A percentile compares a stretch with the other conserved stretches of the same genome.
phyloP scores from a whole-genome alignment of 2,888 invertebrate species.

The Eudasyphora cyanicolor region DNA sequence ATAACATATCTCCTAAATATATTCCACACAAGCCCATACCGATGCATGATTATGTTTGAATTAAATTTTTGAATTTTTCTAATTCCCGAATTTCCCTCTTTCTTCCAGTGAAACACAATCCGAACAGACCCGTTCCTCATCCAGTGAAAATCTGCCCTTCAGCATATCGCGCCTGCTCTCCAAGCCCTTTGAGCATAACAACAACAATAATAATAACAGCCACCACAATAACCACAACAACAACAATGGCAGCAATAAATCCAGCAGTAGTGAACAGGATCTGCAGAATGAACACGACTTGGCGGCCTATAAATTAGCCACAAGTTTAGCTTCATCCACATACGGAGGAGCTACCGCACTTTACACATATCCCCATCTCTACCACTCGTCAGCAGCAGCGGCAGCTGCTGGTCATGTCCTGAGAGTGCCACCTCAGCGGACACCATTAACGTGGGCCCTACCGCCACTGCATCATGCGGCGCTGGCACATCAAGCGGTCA shows the following conservation, averaged over 20 bases:
- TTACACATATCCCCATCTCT: slow-evolving; percentile 79
- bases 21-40: too few species aligned
- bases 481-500: slow-evolving; percentile 90
- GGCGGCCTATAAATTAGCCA: slow-evolving; percentile 79
- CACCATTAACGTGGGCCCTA: slow-evolving; percentile 80
- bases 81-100: slow-evolving; percentile 63
- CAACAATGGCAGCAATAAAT: slow-evolving; percentile 67
- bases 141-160: slow-evolving; percentile 84
- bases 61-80: neutral
- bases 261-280: slow-evolving; percentile 77
- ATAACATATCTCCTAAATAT: too few species aligned
- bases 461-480: slow-evolving; percentile 83
- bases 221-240: slow-evolving; percentile 74
- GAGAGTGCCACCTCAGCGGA: slow-evolving; percentile 88
- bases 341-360: slow-evolving; percentile 77
- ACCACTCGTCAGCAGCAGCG: slow-evolving; percentile 79
- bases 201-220: slow-evolving; percentile 70
- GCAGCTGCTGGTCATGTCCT: slow-evolving; percentile 85
- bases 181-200: slow-evolving; percentile 85
- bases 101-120: slow-evolving; percentile 80
- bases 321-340: slow-evolving; percentile 78
- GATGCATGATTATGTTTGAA: neutral
- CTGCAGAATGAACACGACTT: slow-evolving; percentile 77
- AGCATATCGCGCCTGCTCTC: slow-evolving; percentile 90
- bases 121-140: slow-evolving; percentile 81